Percentiles rank a stretch among this genome's conserved stretches.
Evolutionary conservation across 2,888 invertebrate species (phyloP).

Genomic region (Glyphotaelius pellucidus): DNA sequence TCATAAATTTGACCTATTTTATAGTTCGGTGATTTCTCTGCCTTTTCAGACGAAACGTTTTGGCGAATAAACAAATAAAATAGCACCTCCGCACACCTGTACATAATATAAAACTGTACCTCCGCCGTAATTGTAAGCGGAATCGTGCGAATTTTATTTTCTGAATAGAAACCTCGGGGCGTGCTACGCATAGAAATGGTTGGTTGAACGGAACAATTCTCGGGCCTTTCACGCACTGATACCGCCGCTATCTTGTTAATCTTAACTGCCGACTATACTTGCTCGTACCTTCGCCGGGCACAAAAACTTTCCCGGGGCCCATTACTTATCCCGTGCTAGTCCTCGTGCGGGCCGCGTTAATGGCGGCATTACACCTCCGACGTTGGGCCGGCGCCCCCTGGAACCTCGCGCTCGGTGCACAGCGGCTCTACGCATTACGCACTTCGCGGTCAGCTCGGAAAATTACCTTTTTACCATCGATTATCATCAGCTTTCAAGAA

Average conservation of each 20-base stretch:
- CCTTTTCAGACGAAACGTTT: neutral
- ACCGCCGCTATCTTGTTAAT: conserved; percentile 40
- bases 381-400: neutral
- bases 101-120: conserved; percentile 7
- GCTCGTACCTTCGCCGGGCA: conserved; percentile 18
- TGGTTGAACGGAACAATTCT: conserved; percentile 27
- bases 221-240: conserved; percentile 48
- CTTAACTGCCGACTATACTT: conserved; percentile 21
- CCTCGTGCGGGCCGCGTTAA: conserved; percentile 2
- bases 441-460: neutral
- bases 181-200: conserved; percentile 29
- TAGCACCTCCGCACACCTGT: neutral
- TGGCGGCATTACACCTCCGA: neutral
- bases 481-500: neutral
- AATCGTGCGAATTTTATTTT: conserved; percentile 39
- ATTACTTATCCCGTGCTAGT: neutral
- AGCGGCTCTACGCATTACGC: neutral
- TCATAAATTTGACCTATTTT: neutral
- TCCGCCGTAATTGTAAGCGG: conserved; percentile 40
- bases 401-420: neutral
- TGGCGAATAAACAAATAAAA: neutral
- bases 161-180: conserved; percentile 31
- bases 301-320: conserved; percentile 4
- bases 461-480: neutral
- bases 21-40: neutral